phyloP scores from a whole-genome alignment of 2,888 invertebrate species.

The Escarpia spicata region DNA sequence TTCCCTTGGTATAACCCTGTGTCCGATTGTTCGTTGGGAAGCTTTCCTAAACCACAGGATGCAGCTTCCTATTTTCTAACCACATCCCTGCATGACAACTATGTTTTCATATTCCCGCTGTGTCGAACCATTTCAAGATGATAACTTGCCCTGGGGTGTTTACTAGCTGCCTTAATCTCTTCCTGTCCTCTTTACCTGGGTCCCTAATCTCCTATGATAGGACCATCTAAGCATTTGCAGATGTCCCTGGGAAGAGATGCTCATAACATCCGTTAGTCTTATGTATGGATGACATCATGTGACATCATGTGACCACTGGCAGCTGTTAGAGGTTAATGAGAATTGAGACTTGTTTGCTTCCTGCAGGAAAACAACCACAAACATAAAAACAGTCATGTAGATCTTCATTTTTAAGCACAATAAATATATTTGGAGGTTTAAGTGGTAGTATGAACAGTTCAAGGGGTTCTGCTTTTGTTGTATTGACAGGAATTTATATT shows the following conservation, averaged over 20 bases:
- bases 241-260: background rate
- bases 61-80: background rate
- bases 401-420: background rate
- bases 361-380: background rate
- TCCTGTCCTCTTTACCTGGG: background rate
- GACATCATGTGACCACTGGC: background rate
- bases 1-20: background rate
- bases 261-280: background rate
- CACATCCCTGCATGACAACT: slow-evolving; percentile 1
- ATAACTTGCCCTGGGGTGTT: slow-evolving; percentile 10
- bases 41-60: background rate
- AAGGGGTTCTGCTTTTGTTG: background rate
- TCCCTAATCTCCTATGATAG: background rate
- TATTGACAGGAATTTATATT: background rate
- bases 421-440: background rate
- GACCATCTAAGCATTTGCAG: background rate
- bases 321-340: background rate
- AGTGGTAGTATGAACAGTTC: background rate
- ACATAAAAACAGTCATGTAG: background rate
- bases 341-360: background rate
- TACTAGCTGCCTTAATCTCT: background rate
- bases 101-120: slow-evolving; percentile 9
- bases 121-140: background rate
- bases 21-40: background rate
- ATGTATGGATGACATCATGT: background rate